Evolutionary conservation across 2,888 invertebrate species (phyloP), one percentile per base, ranked within the genome.

Genomic region (Habroteleia sp.): DNA sequence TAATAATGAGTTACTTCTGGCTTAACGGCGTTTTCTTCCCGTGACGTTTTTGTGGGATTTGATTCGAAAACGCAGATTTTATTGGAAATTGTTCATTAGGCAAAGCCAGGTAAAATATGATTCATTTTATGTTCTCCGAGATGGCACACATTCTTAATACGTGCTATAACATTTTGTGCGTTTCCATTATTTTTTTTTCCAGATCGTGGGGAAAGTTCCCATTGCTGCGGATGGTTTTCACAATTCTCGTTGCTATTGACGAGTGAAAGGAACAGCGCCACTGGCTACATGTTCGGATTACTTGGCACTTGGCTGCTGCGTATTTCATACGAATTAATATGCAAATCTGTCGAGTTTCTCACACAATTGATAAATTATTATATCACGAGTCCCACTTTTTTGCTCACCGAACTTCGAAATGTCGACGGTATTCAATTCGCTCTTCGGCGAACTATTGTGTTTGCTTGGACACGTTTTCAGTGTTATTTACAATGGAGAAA

Each of bases 231-330:
- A 71, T 71, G 31, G 46, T 71, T 71, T 62, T 62, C 71, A 62
- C 71, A 60, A 52, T 69, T 69, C 52, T 35, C 16, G 17, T 62
- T 44, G 77, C 77, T 76, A 74, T 76, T 76, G 65, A 48, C 73
- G 72, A 81, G 81, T 81, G 81, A 81, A 81, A 81, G 81, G 81
- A 79, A 76, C 75, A 27, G 42, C 54, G 37, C 44, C 46, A 39
- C 23, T 10, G 62, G 41, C 54, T 11, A 29, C 13, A 10, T 8
- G 58, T 58, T 25, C 20, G 25, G 42, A 69, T 69, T 39, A 42
- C 42, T 35, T 13, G 48, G 39, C 69, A 56, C 39, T 50, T 46
- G 27, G 33, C 17, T 11, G 50, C 41, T 14, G 42, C 23, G 46
- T 33, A 35, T 56, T 50, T 27, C 41, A 31, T n/a, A 13, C 16